A percentile compares a stretch with the other conserved stretches of the same genome.
Conservation (phyloP, 2,888 invertebrate genomes). For the Amphipoea oculea region DNA sequence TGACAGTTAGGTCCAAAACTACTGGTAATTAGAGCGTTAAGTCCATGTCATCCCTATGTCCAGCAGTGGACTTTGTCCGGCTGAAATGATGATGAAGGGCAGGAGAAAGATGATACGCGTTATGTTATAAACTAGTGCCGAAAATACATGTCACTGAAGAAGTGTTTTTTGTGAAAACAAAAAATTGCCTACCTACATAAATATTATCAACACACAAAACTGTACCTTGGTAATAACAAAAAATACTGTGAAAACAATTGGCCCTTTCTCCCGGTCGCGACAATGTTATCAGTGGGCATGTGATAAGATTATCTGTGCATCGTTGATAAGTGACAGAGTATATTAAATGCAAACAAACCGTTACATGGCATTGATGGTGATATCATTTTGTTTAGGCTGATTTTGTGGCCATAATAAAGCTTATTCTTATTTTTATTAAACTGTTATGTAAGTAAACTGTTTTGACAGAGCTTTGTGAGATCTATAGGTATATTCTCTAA, state of each 20-base stretch:
- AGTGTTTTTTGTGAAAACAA: not conserved
- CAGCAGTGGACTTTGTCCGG: not conserved
- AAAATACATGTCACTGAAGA: not conserved
- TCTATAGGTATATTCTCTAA: not conserved
- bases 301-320: constrained; percentile 45
- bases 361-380: constrained; percentile 9
- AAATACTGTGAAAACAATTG: constrained; percentile 27
- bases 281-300: constrained; percentile 22
- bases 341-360: constrained; percentile 25
- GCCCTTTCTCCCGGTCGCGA: constrained; percentile 27
- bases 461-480: not conserved
- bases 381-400: constrained; percentile 5
- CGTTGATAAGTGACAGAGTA: constrained; percentile 29
- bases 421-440: not conserved
- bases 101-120: not conserved
- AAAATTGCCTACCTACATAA: constrained; percentile 12
- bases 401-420: not conserved
- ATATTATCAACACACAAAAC: constrained; percentile 17
- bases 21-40: not conserved
- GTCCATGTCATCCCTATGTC: not conserved
- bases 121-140: not conserved
- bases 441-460: not conserved
- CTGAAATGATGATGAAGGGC: not conserved
- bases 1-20: not conserved
- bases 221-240: constrained; percentile 28